A percentile compares a stretch with the other conserved stretches of the same genome.
Conservation (phyloP, 1,140 invertebrate species). For the Heliconius eleuchia region DNA sequence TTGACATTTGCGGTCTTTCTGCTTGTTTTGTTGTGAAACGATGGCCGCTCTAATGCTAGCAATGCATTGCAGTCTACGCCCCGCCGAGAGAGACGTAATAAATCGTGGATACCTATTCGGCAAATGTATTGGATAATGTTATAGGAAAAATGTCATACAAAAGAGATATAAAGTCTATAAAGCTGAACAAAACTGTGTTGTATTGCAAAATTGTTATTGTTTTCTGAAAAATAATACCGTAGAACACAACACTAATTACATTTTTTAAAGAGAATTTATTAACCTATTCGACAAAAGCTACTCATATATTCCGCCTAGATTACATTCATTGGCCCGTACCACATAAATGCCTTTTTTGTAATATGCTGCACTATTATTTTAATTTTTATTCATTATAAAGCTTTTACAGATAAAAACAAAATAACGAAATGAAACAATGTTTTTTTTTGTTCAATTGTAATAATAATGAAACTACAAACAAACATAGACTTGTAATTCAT, state of each 20-base stretch:
- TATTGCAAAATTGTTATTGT: not conserved
- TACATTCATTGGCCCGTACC: not conserved
- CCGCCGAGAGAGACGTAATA: slow-evolving; percentile 64
- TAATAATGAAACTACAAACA: not conserved
- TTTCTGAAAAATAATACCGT: not conserved
- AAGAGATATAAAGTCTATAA: slow-evolving; percentile 14
- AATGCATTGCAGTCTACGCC: slow-evolving; percentile 55
- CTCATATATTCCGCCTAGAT: not conserved
- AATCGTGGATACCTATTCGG: slow-evolving; percentile 45
- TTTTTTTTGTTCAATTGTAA: not conserved
- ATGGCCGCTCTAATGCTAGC: slow-evolving; percentile 53
- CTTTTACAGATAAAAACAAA: not conserved
- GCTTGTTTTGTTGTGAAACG: slow-evolving; percentile 13
- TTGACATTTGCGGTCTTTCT: slow-evolving; percentile 16
- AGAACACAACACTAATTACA: not conserved
- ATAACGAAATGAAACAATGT: not conserved
- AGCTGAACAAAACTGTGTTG: slow-evolving; percentile 14
- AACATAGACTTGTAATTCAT: not conserved
- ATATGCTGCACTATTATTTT: not conserved
- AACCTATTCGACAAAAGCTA: not conserved
- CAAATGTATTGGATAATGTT: slow-evolving; percentile 34
- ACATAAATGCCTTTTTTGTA: not conserved
- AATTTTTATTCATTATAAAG: not conserved
- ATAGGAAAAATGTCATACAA: slow-evolving; percentile 28
- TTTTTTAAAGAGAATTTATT: not conserved